Evolutionary conservation across 2,888 invertebrate species (phyloP), one percentile per base, ranked within the genome.

Genomic region (Cantharis lateralis): DNA sequence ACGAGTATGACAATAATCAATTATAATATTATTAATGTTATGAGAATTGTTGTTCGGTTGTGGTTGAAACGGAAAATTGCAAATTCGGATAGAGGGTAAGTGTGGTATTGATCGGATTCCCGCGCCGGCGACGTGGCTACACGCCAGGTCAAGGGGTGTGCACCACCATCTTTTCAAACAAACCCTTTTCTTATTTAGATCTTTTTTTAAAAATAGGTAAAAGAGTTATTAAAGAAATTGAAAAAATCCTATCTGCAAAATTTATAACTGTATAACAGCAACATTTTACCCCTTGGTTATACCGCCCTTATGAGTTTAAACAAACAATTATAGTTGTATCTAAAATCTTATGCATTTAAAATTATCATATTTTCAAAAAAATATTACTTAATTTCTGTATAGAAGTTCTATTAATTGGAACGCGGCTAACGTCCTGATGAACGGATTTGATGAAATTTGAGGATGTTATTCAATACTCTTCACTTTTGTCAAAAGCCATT

Each of bases 11-110:
- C 70, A 64, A 74, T 73, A 77, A 70, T 72, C 69, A 66, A 68
- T 72, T 64, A 72, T 70, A 72, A 75, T 48, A 48, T 75, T 78
- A 70, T 75, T 72, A 78, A 78, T 78, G 75, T 64, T 72, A 32
- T 20, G 78, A 70, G 75, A 73, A 72, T 78, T 75, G 78, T 72
- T 75, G 78, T 62, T 68, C 62, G 20, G 76, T 71, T 32, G 72
- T 75, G 74, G 73, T 72, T 75, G 26, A 78, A 77, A 76, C 62
- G 80, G 80, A 80, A 80, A 82, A 82, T 83, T 81, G 82, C 83
- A 80, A 84, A 84, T 83, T 84, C 83, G 83, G 84, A 82, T 81
- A 83, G 79, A 80, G 83, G 83, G 84, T 81, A 80, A 82, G 77
- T 81, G 82, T 74, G 80, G 79, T 83, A 83, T 82, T 82, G 83